A percentile compares a stretch with the other conserved stretches of the same genome.
These are phyloP conservation scores for Actenoides hombroni DNA, from an alignment of 2,113 vertebrate species.

Conservation along the genomic window DNA sequence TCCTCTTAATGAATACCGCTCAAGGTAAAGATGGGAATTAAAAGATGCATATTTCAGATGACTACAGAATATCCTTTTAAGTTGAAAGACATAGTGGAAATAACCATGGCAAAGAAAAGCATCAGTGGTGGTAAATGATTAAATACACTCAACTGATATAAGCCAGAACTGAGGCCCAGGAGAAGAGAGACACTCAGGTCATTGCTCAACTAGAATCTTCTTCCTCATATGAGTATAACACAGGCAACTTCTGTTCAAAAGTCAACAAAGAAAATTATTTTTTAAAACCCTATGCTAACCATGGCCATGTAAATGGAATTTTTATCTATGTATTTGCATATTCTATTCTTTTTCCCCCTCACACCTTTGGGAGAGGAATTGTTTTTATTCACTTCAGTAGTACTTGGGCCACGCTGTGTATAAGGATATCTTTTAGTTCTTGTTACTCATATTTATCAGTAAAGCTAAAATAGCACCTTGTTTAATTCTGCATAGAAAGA, in stretches of 20 bases:
- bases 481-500: not conserved
- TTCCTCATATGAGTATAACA: not conserved
- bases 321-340: not conserved
- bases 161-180: not conserved
- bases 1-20: not conserved
- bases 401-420: not conserved
- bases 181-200: not conserved
- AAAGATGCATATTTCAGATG: not conserved
- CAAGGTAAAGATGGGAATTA: not conserved
- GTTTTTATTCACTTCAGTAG: not conserved
- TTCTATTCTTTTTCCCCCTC: not conserved
- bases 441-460: not conserved
- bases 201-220: not conserved
- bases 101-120: not conserved
- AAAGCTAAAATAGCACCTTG: rapidly evolving
- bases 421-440: not conserved
- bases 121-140: not conserved
- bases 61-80: not conserved
- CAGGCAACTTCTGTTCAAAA: not conserved
- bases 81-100: not conserved
- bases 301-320: not conserved
- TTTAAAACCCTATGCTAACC: not conserved
- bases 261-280: not conserved
- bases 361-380: not conserved
- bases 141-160: not conserved